Percentiles rank a stretch among this genome's conserved stretches.
phyloP scores from a whole-genome alignment of 1,140 invertebrate species.

The Sinonovacula constricta region DNA sequence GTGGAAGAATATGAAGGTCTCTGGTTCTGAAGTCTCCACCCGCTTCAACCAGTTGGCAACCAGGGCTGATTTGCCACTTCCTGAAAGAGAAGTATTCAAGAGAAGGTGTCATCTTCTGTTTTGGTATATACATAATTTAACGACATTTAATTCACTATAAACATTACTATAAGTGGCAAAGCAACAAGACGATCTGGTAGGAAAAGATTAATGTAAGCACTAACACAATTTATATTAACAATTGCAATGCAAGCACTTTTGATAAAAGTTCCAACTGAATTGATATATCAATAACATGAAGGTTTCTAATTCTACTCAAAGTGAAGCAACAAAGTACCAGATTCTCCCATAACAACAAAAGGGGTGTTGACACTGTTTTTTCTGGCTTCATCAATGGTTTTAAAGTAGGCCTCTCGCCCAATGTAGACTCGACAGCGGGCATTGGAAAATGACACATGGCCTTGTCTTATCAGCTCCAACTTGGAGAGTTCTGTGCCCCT shows the following conservation, averaged over 20 bases:
- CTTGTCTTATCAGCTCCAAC: conserved; percentile 60
- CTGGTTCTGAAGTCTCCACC: conserved; percentile 55
- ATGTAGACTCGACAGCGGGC: conserved; percentile 63
- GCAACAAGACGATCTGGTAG: no score
- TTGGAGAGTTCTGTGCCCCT: conserved; percentile 62
- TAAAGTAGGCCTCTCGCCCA: conserved; percentile 65
- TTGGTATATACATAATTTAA: no score
- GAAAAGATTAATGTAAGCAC: no score
- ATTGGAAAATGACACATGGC: conserved; percentile 65
- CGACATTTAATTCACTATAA: no score
- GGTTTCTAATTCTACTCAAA: no score
- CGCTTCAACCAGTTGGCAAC: conserved; percentile 65
- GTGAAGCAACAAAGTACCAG: conserved; percentile 53
- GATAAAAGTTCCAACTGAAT: no score
- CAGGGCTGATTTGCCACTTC: conserved; percentile 66
- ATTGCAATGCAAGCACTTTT: no score
- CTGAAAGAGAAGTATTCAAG: no score
- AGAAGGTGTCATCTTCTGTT: no score
- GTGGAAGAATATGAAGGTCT: conserved; percentile 65
- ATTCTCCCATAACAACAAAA: conserved; percentile 67
- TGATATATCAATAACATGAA: no score
- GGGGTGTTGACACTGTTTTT: conserved; percentile 47
- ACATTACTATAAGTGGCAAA: no score
- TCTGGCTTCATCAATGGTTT: conserved; percentile 55
- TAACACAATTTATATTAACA: neutral